phyloP scores from a whole-genome alignment of 2,888 invertebrate species.

The Petrolisthes manimaculis region DNA sequence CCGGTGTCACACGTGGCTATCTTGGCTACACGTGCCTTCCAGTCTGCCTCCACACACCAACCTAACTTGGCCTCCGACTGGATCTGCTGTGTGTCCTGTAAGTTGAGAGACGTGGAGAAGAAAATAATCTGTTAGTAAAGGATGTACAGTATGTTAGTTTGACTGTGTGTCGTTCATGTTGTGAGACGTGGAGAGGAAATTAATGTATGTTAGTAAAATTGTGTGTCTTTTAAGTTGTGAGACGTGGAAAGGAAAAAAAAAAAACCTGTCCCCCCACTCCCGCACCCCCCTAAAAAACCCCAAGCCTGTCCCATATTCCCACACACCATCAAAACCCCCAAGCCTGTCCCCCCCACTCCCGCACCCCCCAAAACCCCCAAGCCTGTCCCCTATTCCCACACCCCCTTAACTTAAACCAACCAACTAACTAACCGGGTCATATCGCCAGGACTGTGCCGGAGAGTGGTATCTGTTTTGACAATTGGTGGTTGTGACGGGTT shows the following conservation, averaged over 20 bases:
- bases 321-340: no score
- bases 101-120: background rate
- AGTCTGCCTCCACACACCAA: conserved; percentile 77
- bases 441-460: conserved; percentile 47
- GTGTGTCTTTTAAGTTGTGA: no score
- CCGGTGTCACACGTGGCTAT: conserved; percentile 27
- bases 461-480: conserved; percentile 33
- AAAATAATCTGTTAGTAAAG: background rate
- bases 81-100: conserved; percentile 72
- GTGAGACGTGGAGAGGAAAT: background rate
- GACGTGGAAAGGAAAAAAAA: no score
- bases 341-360: no score
- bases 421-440: conserved; percentile 52
- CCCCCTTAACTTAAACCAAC: no score
- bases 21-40: background rate
- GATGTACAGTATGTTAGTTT: no score
- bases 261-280: no score
- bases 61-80: conserved; percentile 76
- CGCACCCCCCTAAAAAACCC: no score
- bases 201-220: background rate
- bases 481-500: conserved; percentile 27
- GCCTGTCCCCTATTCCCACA: no score
- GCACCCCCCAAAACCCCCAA: no score
- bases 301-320: no score
- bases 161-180: conserved; percentile 22